Conservation (phyloP, 2,113 vertebrate genomes). For the Boleophthalmus pectinirostris region DNA sequence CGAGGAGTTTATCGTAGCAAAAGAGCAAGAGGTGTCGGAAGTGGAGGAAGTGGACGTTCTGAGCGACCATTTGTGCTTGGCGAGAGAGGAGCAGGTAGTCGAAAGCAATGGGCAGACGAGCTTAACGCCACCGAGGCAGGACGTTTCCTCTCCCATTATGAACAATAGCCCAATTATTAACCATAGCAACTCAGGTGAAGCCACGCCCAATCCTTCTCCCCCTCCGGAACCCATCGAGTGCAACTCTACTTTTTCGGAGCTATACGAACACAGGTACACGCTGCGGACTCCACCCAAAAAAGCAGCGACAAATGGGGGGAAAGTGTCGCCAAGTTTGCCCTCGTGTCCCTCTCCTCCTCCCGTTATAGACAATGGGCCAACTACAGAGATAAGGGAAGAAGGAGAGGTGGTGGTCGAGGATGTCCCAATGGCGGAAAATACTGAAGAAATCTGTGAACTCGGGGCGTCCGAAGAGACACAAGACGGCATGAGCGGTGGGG, state of each 20-base stretch:
- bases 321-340: constrained; percentile 82
- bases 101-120: constrained; percentile 63
- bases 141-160: constrained; percentile 25
- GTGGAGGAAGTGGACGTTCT: constrained; percentile 92
- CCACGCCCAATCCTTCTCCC: constrained; percentile 56
- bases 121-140: constrained; percentile 25
- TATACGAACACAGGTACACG: constrained; percentile 95
- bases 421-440: constrained; percentile 58
- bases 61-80: constrained; percentile 82
- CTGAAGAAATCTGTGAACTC: constrained; percentile 44
- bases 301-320: constrained; percentile 80
- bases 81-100: constrained; percentile 83
- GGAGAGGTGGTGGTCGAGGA: constrained; percentile 68
- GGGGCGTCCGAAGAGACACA: constrained; percentile 62
- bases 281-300: constrained; percentile 93
- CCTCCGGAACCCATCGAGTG: constrained; percentile 72
- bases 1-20: constrained; percentile 80
- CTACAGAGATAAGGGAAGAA: constrained; percentile 76
- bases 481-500: constrained; percentile 60
- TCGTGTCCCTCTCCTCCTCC: constrained; percentile 74
- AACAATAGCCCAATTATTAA: constrained; percentile 71
- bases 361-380: constrained; percentile 83
- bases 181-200: constrained; percentile 84
- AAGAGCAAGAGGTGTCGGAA: constrained; percentile 87
- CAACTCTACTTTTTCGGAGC: constrained; percentile 82